A percentile compares a stretch with the other conserved stretches of the same genome.
Evolutionary conservation across 2,113 vertebrate species (phyloP).

Genomic region (Pardalotus punctatus): DNA sequence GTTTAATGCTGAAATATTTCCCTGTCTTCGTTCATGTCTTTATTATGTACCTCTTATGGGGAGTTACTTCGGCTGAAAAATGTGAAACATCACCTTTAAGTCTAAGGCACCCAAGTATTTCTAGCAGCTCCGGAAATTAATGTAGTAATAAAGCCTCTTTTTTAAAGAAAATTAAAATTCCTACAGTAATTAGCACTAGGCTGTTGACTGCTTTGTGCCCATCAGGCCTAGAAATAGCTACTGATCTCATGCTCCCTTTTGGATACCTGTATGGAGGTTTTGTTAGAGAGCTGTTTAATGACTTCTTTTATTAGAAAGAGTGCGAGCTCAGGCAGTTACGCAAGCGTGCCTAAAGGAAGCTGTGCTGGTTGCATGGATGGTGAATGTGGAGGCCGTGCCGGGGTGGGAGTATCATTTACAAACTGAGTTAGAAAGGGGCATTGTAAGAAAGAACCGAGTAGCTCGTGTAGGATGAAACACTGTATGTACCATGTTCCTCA

Average conservation of each 20-base stretch:
- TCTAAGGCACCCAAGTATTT: neutral
- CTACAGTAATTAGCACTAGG: neutral
- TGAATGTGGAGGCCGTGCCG: neutral
- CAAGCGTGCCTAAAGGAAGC: neutral
- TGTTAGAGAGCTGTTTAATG: neutral
- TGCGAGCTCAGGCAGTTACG: neutral
- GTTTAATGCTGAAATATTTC: neutral
- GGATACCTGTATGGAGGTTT: neutral
- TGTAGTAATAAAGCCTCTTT: neutral
- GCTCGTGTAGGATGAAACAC: accelerated
- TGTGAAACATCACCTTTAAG: neutral
- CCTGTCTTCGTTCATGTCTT: neutral
- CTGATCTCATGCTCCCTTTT: neutral
- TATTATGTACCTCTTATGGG: neutral
- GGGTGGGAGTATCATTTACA: neutral
- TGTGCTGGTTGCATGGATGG: neutral
- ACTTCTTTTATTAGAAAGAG: neutral
- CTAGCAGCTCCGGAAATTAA: neutral
- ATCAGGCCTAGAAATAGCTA: neutral
- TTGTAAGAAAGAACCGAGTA: neutral
- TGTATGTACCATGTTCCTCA: accelerated
- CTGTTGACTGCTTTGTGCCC: neutral
- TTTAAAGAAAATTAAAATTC: neutral
- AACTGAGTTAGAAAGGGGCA: neutral
- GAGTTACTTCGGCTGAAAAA: neutral